Evolutionary conservation across 2,888 invertebrate genomes (phyloP), one percentile per base, ranked within the genome.

Genomic region (Volucella inanis): DNA sequence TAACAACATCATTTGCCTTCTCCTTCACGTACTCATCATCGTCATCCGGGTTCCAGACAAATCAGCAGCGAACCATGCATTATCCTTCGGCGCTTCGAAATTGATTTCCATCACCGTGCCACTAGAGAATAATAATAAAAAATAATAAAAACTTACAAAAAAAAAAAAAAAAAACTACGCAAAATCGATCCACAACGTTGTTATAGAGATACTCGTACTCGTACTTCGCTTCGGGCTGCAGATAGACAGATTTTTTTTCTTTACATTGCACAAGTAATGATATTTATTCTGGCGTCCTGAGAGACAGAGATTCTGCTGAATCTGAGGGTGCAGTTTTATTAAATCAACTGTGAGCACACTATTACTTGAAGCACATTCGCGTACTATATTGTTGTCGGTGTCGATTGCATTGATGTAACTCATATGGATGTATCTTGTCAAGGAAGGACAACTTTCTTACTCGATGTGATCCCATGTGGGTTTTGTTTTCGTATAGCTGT

Each of bases 31-130:
- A 55, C 9, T 12, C 8, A 54, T 12, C 39, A 39, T 62, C 68
- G 31, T 41, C 43, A 59, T 79, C 12, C n/a, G 62, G 38, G 31
- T 52, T 49, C 47, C 3, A 49, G 31, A 55, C 22, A 61, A 31
- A 39, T n/a, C 11, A 18, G 54, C 31, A 50, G 11, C 41, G 8
- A 54, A 55, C 55, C 47, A 65, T 64, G 57, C 31, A 71, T 70
- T 79, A 72, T 72, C 78, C 78, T 64, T 52, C 31, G 71, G 59
- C 54, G 62, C 14, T 78, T 55, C 38, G 55, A 54, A 72, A 50
- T 55, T 54, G 55, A 62, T 78, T 71, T 49, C 47, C 62, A 62
- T 78, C 70, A 57, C 39, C 39, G 59, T 41, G 8, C n/a, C 22
- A 50, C 14, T 38, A 14, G 47, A 52, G 9, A 55, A 64, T 50